Evolutionary conservation across 1,140 invertebrate species (phyloP), one percentile per base, ranked within the genome.

Genomic region (Neelides sp.): DNA sequence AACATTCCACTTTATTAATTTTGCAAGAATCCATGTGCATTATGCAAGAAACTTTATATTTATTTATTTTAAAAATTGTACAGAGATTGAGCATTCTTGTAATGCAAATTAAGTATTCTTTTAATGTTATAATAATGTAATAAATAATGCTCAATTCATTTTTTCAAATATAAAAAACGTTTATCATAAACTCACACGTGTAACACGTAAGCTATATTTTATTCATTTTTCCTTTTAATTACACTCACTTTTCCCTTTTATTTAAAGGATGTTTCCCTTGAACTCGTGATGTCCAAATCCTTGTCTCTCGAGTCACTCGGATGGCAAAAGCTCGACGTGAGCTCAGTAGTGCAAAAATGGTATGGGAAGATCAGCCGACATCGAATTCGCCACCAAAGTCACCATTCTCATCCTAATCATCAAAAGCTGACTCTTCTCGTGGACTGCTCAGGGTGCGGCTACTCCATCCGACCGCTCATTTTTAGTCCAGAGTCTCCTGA

Each of bases 241-340:
- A n/a, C n/a, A n/a, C n/a, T n/a, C n/a, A n/a, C n/a, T 37, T 48
- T 48, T 51, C 48, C 36, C 39, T 26, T 48, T 12, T 51, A 27
- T 28, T 44, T 62, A 15, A 60, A 66, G 64, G 57, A 61, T 30
- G 57, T 62, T 10, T 50, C 60, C 17, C 39, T 64, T 43, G 55
- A 67, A 23, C 58, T 69, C 26, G 50, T 69, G 8, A 56, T 81
- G 36, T 79, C 81, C 20, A 71, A 78, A 42, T 73, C 74, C n/a
- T 73, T 87, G 52, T 73, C 78, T 54, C 69, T 79, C 49, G 73
- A 74, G 39, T 69, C 75, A 58, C 68, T 79, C 12, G 85, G 83
- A 17, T 93, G 89, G 90, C 80, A 86, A 63, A 83, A 85, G 59
- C 75, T 93, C 55, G 85, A 92, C 68, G 71, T 92, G 43, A 85